Evolutionary conservation across 2,113 vertebrate species (phyloP).

Genomic region (Vanacampus margaritifer): DNA sequence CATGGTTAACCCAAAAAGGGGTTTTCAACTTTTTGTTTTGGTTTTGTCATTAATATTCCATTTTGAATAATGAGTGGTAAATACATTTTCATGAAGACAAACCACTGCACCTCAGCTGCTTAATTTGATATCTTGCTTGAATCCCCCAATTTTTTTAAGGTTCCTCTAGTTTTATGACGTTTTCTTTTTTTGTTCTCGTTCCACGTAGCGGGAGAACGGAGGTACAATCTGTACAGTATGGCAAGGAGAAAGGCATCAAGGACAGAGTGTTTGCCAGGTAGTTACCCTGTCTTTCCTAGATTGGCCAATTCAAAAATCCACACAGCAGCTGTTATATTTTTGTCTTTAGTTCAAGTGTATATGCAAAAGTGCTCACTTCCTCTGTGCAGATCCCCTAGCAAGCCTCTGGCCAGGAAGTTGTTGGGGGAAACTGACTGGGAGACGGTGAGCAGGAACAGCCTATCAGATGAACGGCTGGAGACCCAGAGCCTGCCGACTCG

Average conservation of each 20-base stretch:
- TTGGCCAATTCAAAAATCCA: neutral
- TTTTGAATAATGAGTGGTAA: neutral
- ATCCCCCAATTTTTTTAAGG: neutral
- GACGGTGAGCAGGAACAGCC: constrained; percentile 88
- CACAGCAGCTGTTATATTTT: neutral
- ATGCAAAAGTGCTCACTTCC: neutral
- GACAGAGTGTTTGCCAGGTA: constrained; percentile 97
- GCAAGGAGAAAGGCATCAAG: constrained; percentile 97
- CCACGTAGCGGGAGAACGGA: constrained; percentile 89
- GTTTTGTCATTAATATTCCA: neutral
- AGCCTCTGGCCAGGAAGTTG: constrained; percentile 87
- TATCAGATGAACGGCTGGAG: constrained; percentile 94
- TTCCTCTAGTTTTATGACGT: neutral
- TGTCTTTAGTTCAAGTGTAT: neutral
- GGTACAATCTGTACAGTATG: constrained; percentile 97
- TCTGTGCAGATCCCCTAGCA: constrained; percentile 88
- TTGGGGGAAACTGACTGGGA: constrained; percentile 92
- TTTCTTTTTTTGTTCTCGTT: constrained; percentile 34
- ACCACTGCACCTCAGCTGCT: neutral
- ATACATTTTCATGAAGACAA: neutral
- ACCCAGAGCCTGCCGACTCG: constrained; percentile 96
- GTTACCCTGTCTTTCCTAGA: constrained; percentile 9
- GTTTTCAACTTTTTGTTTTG: constrained; percentile 5
- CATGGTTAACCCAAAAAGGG: constrained; percentile 4
- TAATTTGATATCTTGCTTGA: neutral